Conservation (phyloP, 2,797 vertebrate species). For the Artibeus lituratus region DNA sequence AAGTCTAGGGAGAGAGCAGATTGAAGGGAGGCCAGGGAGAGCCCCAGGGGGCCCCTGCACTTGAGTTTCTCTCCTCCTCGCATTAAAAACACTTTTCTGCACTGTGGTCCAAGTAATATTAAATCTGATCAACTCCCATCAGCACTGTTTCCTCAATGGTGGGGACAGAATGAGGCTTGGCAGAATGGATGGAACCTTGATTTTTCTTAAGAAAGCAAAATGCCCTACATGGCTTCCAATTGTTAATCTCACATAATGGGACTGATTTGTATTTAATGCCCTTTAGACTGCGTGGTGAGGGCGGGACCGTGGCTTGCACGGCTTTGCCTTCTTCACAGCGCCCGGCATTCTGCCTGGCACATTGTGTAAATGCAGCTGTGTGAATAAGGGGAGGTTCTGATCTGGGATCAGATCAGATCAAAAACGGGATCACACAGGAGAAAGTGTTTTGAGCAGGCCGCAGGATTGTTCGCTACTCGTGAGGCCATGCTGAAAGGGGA, state of each 20-base stretch:
- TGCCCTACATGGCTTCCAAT: background rate
- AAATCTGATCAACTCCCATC: background rate
- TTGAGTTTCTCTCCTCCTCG: background rate
- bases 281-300: background rate
- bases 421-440: constrained; percentile 10
- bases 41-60: background rate
- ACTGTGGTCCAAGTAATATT: background rate
- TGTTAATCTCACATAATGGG: background rate
- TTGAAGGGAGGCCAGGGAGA: background rate
- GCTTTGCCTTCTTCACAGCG: background rate
- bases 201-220: background rate
- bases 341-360: background rate
- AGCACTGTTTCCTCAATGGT: background rate
- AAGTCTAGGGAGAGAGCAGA: background rate
- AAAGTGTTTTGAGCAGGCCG: constrained; percentile 3
- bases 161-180: background rate
- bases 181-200: background rate
- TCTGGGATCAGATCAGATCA: too few relatives aligned
- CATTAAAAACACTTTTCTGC: background rate
- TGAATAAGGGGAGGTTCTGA: background rate
- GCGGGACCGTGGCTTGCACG: background rate
- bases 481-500: background rate
- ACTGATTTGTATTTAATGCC: constrained; percentile 8
- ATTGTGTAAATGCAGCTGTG: background rate
- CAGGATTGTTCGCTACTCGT: background rate